phyloP scores from a whole-genome alignment of 1,140 invertebrate genomes.

The Drosophila watanabei region DNA sequence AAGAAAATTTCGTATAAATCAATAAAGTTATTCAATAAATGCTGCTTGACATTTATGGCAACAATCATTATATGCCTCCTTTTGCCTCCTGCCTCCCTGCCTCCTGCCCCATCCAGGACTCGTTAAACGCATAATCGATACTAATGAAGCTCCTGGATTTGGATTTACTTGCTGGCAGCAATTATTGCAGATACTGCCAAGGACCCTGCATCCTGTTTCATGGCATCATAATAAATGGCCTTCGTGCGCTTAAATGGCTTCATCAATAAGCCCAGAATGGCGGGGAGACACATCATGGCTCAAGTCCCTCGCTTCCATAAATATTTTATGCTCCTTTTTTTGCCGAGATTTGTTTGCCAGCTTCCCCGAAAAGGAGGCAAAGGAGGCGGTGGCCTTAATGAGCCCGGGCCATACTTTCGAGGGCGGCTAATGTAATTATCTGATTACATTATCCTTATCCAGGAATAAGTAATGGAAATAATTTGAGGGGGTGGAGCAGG shows the following conservation, averaged over 20 bases:
- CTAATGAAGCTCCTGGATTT: slow-evolving; percentile 76
- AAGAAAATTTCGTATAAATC: slow-evolving; percentile 64
- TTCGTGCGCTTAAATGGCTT: slow-evolving; percentile 65
- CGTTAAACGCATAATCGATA: slow-evolving; percentile 81
- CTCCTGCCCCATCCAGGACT: slow-evolving; percentile 8
- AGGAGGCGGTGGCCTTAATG: slow-evolving; percentile 46
- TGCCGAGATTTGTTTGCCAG: slow-evolving; percentile 43
- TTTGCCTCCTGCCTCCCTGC: not conserved
- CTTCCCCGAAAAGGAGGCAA: not conserved
- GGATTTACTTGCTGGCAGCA: slow-evolving; percentile 75
- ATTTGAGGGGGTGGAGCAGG: not conserved
- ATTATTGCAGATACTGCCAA: slow-evolving; percentile 60
- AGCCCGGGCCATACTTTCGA: slow-evolving; percentile 57
- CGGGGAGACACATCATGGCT: slow-evolving; percentile 19
- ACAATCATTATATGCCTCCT: slow-evolving; percentile 67
- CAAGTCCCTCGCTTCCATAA: slow-evolving; percentile 58
- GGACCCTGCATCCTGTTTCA: slow-evolving; percentile 65
- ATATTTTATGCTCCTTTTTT: slow-evolving; percentile 61
- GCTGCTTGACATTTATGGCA: slow-evolving; percentile 73
- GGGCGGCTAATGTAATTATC: slow-evolving; percentile 58
- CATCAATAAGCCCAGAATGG: slow-evolving; percentile 51
- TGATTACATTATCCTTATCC: slow-evolving; percentile 36
- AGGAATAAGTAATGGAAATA: not conserved
- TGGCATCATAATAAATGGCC: slow-evolving; percentile 77
- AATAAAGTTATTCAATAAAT: slow-evolving; percentile 81